Evolutionary conservation across 2,797 vertebrate genomes (phyloP), one percentile per base, ranked within the genome.

Genomic region (Coccyzus lansbergi): DNA sequence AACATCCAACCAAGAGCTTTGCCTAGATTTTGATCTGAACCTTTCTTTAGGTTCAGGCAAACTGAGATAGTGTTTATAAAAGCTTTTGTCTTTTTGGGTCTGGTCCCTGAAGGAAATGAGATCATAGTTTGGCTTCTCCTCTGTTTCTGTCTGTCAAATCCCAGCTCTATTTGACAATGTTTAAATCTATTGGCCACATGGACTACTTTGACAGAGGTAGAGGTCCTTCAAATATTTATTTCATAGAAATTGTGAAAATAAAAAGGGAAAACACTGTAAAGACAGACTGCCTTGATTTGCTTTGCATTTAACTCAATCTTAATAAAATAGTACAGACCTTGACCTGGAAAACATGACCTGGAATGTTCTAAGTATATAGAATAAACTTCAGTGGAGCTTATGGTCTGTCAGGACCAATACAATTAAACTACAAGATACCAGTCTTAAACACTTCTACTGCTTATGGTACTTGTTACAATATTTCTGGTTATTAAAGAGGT

Each of bases 21-120:
- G 12, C 25, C 19, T 88, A 81, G 70, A 82, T 94, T 86, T 90
- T 82, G 20, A 86, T 86, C 74, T 81, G 65, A 91, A 90, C 14
- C 2, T 69, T 89, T 88, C 26, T 65, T 79, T 49, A 46, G 36
- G 53, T 64, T 85, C 56, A 92, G 51, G 18, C 26, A 88, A 84
- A 21, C 31, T 2, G 17, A 90, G 42, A 31, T 13, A 74, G n/a
- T 42, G 33, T 74, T 92, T 82, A 56, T 56, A 79, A 86, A 83
- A 72, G 7, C 2, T 92, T 92, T 90, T 94, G 49, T 72, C 16
- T 29, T 94, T 90, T 90, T 58, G 84, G 24, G 8, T 86, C 51
- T 76, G 55, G 36, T 74, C 44, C 63, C 44, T 62, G 56, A 59
- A 94, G 70, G 48, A 95, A 90, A 86, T 90, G 38, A 93, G 63